phyloP scores from a whole-genome alignment of 2,113 vertebrate species.

The Agapornis roseicollis region DNA sequence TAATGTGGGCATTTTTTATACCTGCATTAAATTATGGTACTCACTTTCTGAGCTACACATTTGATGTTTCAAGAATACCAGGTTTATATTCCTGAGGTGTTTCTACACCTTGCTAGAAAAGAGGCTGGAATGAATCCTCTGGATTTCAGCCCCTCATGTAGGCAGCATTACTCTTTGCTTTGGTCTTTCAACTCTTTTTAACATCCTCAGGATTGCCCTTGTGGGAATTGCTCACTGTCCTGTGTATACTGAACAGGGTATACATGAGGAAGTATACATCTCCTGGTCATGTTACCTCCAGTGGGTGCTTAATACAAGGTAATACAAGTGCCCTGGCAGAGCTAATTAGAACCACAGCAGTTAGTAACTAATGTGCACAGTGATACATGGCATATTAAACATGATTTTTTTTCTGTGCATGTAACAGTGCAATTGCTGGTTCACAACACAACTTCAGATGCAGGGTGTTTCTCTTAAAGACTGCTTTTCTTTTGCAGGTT shows the following conservation, averaged over 20 bases:
- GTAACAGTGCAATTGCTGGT: neutral
- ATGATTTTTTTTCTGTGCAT: neutral
- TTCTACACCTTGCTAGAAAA: neutral
- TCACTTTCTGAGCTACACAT: neutral
- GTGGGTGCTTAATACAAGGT: rapidly evolving
- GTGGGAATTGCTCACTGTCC: neutral
- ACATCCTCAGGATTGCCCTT: neutral
- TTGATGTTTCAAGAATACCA: neutral
- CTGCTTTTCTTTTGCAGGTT: neutral
- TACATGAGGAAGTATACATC: rapidly evolving
- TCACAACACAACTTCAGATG: neutral
- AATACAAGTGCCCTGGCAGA: neutral
- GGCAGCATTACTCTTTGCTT: neutral
- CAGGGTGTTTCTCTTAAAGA: neutral
- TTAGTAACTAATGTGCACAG: neutral
- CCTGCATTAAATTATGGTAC: neutral
- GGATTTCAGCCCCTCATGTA: neutral
- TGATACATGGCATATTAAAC: neutral
- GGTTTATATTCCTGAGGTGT: neutral
- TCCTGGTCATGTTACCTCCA: neutral
- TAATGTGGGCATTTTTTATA: neutral
- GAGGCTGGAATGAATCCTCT: neutral
- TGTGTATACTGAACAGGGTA: neutral
- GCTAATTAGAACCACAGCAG: neutral
- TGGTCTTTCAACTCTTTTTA: neutral